Conservation (phyloP, 1,140 invertebrate genomes). For the Macrobrachium rosenbergii region DNA sequence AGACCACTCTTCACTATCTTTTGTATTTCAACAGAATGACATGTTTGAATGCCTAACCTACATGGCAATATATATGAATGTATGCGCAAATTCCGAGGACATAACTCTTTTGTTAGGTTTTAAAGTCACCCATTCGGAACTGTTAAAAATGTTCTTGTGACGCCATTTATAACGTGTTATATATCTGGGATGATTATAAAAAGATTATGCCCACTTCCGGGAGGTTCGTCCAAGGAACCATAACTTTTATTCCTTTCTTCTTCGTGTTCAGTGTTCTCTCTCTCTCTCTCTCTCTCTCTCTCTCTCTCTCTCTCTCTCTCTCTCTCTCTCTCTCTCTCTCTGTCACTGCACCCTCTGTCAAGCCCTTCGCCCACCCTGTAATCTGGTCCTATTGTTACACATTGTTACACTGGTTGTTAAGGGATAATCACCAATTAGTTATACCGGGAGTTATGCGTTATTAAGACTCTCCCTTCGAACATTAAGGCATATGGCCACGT, state of each 20-base stretch:
- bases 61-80: no score
- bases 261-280: neutral
- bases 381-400: neutral
- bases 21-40: no score
- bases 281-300: neutral
- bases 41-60: neutral
- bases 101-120: no score
- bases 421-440: conserved; percentile 40
- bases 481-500: neutral
- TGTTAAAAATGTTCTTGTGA: no score
- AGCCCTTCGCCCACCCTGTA: neutral
- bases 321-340: neutral
- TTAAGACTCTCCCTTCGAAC: conserved; percentile 1
- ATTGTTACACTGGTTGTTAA: conserved; percentile 28
- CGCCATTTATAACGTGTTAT: no score
- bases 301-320: neutral
- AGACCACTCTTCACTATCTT: no score
- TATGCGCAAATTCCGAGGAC: no score
- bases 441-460: conserved; percentile 4
- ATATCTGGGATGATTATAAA: no score
- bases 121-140: no score
- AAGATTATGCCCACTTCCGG: neutral
- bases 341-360: neutral
- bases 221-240: neutral
- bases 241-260: neutral